Base-by-base conservation (phyloP, 2,797 vertebrate genomes). In the Myoxocephalus aenaeus region DNA sequence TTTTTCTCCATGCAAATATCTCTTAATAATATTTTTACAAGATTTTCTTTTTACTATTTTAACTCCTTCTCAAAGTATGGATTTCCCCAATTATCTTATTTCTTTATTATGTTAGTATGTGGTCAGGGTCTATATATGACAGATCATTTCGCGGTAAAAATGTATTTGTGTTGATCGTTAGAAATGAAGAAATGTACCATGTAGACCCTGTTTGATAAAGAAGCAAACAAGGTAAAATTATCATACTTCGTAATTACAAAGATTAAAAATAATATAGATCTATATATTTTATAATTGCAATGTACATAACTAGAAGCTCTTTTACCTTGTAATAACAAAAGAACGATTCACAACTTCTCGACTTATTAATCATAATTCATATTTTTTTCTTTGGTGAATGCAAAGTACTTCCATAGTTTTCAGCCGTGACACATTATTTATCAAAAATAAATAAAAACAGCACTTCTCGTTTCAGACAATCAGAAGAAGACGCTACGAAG, bases 391-490 rank as follows among this genome's bases (percentile, higher is more conserved):
- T 34, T 69, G 11, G 42, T 58, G 42, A 44, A 20, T 69, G 50
- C 5, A 18, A 57, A 64, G 70, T 7, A 32, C 40, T 25, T 50
- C 11, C 36, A 27, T 20, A 56, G 13, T 40, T 18, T 59, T 51
- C 27, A 57, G 9, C 22, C 2, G 7, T 0, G 34, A 68, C 2
- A 4, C 44, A 2, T 63, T 56, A 62, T 65, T 20, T 9, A 27
- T 73, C 10, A 25, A 3, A 38, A 12, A 40, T 2, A 10, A 12
- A 8, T 32, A 4, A 32, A 57, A 36, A 6, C 32, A 3, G 54
- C 34, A 27, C 12, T 46, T 68, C 40, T 29, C 51, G 5, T 11
- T 9, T 59, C 2, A 54, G 70, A 75, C 61, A 75, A 79, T 75
- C 71, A 70, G 40, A 51, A 34, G 27, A n/a, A 59, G 12, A n/a